Conservation (phyloP, 2,888 invertebrate species). For the Atherix ibis region DNA sequence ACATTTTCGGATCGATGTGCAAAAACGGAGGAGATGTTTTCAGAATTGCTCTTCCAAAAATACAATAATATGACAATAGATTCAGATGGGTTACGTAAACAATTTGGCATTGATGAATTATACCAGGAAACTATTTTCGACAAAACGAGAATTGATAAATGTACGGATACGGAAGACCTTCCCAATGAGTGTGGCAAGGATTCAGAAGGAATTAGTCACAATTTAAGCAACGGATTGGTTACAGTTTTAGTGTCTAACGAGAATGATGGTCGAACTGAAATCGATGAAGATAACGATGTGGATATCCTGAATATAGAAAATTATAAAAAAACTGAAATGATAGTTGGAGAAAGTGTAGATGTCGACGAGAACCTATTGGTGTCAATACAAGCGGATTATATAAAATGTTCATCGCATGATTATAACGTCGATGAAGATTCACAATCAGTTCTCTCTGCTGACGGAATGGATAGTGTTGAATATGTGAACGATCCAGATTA, state of each 20-base stretch:
- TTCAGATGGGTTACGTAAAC: not conserved
- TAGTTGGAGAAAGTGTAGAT: too few relatives aligned
- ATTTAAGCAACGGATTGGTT: not conserved
- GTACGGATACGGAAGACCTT: not conserved
- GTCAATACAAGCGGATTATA: too few relatives aligned
- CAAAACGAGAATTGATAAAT: not conserved
- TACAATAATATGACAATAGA: not conserved
- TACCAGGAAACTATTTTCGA: not conserved
- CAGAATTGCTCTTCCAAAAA: slow-evolving; percentile 5
- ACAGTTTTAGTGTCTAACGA: not conserved
- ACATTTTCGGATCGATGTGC: slow-evolving; percentile 8
- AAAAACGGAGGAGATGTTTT: slow-evolving; percentile 9
- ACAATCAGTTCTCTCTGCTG: too few relatives aligned
- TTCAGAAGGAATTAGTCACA: not conserved
- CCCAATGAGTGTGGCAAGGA: not conserved
- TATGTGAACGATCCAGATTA: too few relatives aligned
- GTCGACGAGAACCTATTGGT: too few relatives aligned
- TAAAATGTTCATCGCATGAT: too few relatives aligned
- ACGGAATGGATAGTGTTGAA: too few relatives aligned
- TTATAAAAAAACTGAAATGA: too few relatives aligned
- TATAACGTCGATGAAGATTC: too few relatives aligned
- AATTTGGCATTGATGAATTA: not conserved
- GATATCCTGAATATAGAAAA: too few relatives aligned
- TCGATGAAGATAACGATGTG: not conserved
- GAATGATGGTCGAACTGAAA: not conserved